These are phyloP conservation scores for Heliopora coerulea DNA, from an alignment of 92 coral and sea anemone species.

Conservation along the genomic window DNA sequence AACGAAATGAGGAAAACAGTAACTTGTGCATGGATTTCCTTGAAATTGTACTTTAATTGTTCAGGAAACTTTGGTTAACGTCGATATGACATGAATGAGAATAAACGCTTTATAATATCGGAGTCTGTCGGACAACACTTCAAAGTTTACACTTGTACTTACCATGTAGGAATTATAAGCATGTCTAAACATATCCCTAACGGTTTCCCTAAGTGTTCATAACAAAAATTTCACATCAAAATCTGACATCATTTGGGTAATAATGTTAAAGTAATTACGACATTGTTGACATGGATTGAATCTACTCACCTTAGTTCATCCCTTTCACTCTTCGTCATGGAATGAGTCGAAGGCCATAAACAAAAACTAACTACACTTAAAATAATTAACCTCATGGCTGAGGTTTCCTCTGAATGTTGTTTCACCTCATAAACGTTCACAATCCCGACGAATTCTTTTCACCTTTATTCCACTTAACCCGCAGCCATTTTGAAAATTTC, in stretches of 20 bases:
- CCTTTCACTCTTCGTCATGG: slow-evolving; percentile 18
- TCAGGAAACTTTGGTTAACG: too few species aligned
- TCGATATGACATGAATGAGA: too few species aligned
- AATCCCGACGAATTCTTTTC: slow-evolving; percentile 3
- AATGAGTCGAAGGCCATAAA: background rate
- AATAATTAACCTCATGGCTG: slow-evolving; percentile 16
- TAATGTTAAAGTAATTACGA: background rate
- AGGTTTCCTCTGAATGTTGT: slow-evolving; percentile 17
- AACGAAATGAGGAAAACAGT: too few species aligned
- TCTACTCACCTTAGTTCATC: slow-evolving; percentile 26
- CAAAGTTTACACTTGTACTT: slow-evolving; percentile 31
- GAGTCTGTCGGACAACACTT: too few species aligned
- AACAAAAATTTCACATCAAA: slow-evolving; percentile 1
- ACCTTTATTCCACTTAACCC: background rate
- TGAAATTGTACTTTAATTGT: too few species aligned
- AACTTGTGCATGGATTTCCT: too few species aligned
- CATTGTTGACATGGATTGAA: background rate
- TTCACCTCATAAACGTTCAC: slow-evolving; percentile 20
- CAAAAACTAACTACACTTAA: background rate
- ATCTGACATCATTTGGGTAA: background rate
- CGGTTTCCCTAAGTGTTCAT: slow-evolving; percentile 64
- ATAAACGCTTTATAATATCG: background rate
- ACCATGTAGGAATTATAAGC: slow-evolving; percentile 98
- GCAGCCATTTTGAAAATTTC: slow-evolving; percentile 36
- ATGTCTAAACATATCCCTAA: slow-evolving; percentile 94